Evolutionary conservation across 2,888 invertebrate genomes (phyloP).

Genomic region (Exocentrus adspersus): DNA sequence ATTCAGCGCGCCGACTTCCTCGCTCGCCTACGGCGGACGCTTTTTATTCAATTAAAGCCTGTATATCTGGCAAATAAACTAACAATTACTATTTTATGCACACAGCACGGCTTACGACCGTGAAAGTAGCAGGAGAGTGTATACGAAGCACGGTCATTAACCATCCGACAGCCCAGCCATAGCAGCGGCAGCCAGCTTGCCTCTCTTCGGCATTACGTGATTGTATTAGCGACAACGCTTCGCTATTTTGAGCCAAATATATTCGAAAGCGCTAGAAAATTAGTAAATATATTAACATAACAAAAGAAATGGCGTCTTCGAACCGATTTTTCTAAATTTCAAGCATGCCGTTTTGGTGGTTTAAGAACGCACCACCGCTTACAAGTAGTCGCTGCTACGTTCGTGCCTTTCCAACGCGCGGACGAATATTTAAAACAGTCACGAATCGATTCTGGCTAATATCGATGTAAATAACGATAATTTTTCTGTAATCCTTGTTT

Average conservation of each 20-base stretch:
- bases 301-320: too few relatives aligned
- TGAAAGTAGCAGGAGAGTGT: slow-evolving; percentile 20
- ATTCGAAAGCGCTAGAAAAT: too few relatives aligned
- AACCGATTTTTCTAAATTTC: too few relatives aligned
- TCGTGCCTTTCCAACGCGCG: too few relatives aligned
- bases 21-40: neutral
- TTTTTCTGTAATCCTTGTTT: slow-evolving; percentile 9
- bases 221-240: slow-evolving; percentile 7
- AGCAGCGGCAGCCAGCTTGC: slow-evolving; percentile 2
- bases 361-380: too few relatives aligned
- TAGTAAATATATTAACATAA: too few relatives aligned
- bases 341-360: too few relatives aligned
- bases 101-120: slow-evolving; percentile 14
- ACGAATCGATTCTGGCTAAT: slow-evolving; percentile 15
- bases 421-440: too few relatives aligned
- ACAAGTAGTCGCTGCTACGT: too few relatives aligned
- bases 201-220: slow-evolving; percentile 18
- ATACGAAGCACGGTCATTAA: slow-evolving; percentile 20
- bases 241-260: too few relatives aligned
- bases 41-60: slow-evolving; percentile 8
- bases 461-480: slow-evolving; percentile 19
- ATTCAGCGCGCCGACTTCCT: neutral
- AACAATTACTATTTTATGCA: slow-evolving; percentile 22
- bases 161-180: neutral
- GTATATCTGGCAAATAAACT: slow-evolving; percentile 11